Evolutionary conservation across 2,113 vertebrate species (phyloP).

Genomic region (Danio rerio): DNA sequence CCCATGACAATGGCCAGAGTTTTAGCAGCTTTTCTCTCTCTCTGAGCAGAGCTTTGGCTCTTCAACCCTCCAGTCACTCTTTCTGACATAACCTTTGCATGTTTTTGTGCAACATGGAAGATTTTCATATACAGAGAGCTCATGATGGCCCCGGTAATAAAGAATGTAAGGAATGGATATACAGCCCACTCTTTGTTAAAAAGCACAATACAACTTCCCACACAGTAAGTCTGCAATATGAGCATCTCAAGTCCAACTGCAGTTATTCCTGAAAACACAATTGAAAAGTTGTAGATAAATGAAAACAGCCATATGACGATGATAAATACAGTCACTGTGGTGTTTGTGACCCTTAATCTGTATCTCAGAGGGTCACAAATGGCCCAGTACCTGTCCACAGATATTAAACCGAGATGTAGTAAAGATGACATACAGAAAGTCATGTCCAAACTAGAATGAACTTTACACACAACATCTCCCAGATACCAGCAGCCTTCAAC

Average conservation of each 20-base stretch:
- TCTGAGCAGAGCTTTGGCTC: background rate
- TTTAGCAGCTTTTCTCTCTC: constrained; percentile 48
- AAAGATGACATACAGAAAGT: constrained; percentile 53
- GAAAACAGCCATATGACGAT: constrained; percentile 48
- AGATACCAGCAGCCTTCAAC: constrained; percentile 59
- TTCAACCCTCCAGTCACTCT: background rate
- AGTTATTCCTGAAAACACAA: constrained; percentile 43
- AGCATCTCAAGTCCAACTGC: constrained; percentile 18
- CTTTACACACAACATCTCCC: constrained; percentile 51
- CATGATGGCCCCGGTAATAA: constrained; percentile 24
- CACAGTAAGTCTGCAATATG: constrained; percentile 34
- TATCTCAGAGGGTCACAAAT: constrained; percentile 55
- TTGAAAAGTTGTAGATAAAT: constrained; percentile 37
- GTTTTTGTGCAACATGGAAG: constrained; percentile 40
- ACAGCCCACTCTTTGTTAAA: constrained; percentile 52
- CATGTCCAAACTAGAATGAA: constrained; percentile 52
- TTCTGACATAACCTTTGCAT: constrained; percentile 25
- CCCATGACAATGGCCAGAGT: constrained; percentile 46
- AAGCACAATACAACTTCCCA: constrained; percentile 48
- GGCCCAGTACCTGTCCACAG: constrained; percentile 58
- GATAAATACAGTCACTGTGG: constrained; percentile 34
- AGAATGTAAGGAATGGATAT: background rate
- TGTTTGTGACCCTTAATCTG: constrained; percentile 45
- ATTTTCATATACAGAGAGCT: constrained; percentile 38
- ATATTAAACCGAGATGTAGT: constrained; percentile 52